These are phyloP conservation scores for Crypturellus undulatus DNA, from an alignment of 2,113 vertebrate genomes.

Conservation along the genomic window DNA sequence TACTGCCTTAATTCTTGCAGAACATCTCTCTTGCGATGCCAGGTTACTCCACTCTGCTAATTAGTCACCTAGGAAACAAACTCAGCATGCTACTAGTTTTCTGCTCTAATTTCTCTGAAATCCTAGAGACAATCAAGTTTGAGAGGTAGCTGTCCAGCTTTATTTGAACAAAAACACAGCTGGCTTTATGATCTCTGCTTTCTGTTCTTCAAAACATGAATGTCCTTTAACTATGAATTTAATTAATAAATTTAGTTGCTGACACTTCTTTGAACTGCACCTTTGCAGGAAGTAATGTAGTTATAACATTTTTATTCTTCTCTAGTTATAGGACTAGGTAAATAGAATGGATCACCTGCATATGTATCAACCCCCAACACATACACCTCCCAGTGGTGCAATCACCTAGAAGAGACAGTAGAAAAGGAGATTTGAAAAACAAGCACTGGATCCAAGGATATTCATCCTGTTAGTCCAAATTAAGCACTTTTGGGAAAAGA, in stretches of 20 bases:
- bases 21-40: neutral
- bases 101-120: slow-evolving; percentile 42
- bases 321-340: neutral
- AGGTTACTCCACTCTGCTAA: slow-evolving; percentile 19
- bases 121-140: neutral
- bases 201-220: neutral
- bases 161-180: neutral
- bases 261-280: neutral
- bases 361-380: neutral
- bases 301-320: neutral
- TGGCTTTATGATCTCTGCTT: neutral
- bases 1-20: neutral
- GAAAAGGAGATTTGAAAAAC: neutral
- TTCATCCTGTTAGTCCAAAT: neutral
- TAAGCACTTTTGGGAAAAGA: neutral
- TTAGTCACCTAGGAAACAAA: slow-evolving; percentile 64
- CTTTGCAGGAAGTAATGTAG: neutral
- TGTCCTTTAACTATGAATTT: neutral
- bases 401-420: neutral
- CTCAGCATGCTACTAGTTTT: neutral
- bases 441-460: neutral
- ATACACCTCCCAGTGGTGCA: neutral
- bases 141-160: neutral
- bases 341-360: neutral
- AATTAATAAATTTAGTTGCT: neutral